Base-by-base conservation (phyloP, 2,888 invertebrate genomes). In the Microctonus brassicae region DNA sequence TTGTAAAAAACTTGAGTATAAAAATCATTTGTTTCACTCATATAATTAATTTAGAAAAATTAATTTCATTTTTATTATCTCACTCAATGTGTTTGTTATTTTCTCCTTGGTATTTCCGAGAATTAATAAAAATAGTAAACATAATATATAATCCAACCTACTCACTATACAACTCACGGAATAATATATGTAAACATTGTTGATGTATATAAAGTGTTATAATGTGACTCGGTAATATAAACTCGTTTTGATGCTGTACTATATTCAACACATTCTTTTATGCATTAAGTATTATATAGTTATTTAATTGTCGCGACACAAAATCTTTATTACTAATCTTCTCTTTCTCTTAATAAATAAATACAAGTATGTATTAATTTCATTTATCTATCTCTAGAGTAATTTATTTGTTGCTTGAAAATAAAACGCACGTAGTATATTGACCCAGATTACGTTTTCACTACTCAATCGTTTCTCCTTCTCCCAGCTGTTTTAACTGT, bases 391-490 rank as follows among this genome's bases (percentile, higher is more conserved):
- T 29, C 17, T 42, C 29, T 33, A n/a, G 26, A 29, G 26, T 26
- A 24, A n/a, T n/a, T 17, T 61, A n/a, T 33, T 58, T 22, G n/a
- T 29, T 58, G 39, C 36, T 61, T 13, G 22, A 20, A 10, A 20
- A 72, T 73, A 60, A 75, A 74, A 78, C 52, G 29, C 71, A 72
- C 69, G 73, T n/a, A n/a, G n/a, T 80, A 79, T 78, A 79, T 84
- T 82, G 83, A 83, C 82, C 84, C 77, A 84, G 82, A 83, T 84
- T 80, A 79, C 74, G 80, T 76, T 78, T 80, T 77, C 70, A 53
- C 64, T 69, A 58, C 58, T 69, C 72, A 57, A 74, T 73, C 68
- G 65, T 67, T 62, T 65, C 69, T 36, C 60, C 52, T 26, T 73
- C 52, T 58, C 60, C 62, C 71, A 65, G 64, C 69, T 68, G 61